These are phyloP conservation scores for Leptopilina drosophilae DNA, from an alignment of 2,888 invertebrate species.

Conservation along the genomic window DNA sequence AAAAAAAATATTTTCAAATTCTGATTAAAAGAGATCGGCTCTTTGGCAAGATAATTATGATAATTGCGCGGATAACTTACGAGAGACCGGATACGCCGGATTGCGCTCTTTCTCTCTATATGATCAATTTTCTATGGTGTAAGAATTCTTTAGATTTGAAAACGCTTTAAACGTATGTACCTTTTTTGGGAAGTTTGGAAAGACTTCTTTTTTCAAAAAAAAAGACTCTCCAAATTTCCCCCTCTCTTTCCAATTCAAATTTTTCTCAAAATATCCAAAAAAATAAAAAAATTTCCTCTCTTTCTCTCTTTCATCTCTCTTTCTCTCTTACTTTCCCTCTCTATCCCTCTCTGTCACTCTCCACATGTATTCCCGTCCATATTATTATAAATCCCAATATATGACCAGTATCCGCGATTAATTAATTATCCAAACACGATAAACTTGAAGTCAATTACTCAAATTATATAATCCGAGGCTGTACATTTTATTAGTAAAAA, in stretches of 20 bases:
- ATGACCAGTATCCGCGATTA: conserved; percentile 13
- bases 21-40: conserved; percentile 3
- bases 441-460: conserved; percentile 76
- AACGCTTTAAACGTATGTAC: conserved; percentile 64
- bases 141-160: conserved; percentile 61
- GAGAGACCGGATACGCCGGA: conserved; percentile 64
- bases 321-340: background rate
- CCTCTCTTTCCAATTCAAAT: conserved; percentile 42
- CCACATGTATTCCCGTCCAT: conserved; percentile 39
- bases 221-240: background rate
- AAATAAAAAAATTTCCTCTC: conserved; percentile 51
- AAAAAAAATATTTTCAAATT: background rate
- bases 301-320: conserved; percentile 39
- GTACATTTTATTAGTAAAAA: conserved; percentile 54
- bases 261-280: conserved; percentile 46
- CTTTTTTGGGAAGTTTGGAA: conserved; percentile 43
- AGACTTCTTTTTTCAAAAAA: conserved; percentile 14
- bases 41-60: conserved; percentile 57
- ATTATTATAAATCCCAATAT: conserved; percentile 4
- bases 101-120: conserved; percentile 68
- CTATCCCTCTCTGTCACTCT: background rate
- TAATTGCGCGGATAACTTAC: conserved; percentile 67
- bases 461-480: conserved; percentile 65
- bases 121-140: conserved; percentile 62
- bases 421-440: conserved; percentile 62